phyloP scores from a whole-genome alignment of 1,140 invertebrate species.

The Drosophila tropicalis region DNA sequence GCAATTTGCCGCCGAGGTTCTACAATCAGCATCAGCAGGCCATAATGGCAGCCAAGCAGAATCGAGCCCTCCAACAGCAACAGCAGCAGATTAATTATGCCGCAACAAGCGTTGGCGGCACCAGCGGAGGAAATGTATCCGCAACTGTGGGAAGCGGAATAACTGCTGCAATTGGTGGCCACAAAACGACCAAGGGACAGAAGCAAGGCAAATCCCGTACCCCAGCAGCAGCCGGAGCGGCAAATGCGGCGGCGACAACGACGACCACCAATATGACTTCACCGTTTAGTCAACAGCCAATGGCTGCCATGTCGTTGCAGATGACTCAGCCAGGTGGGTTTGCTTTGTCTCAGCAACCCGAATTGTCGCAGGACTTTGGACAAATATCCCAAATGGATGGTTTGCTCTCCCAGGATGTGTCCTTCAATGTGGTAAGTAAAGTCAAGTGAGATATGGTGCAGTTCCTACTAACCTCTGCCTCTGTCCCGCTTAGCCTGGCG shows the following conservation, averaged over 20 bases:
- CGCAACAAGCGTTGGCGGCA: neutral
- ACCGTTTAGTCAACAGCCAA: slow-evolving; percentile 84
- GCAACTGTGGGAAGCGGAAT: slow-evolving; percentile 40
- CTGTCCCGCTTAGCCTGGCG: slow-evolving; percentile 44
- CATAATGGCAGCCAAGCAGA: slow-evolving; percentile 83
- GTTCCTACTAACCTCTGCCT: neutral
- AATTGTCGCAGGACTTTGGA: slow-evolving; percentile 95
- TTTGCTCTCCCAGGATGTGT: slow-evolving; percentile 93
- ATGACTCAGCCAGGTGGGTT: slow-evolving; percentile 88
- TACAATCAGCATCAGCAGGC: slow-evolving; percentile 91
- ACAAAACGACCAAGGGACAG: slow-evolving; percentile 7
- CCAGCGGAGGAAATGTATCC: slow-evolving; percentile 47
- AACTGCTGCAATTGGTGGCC: neutral
- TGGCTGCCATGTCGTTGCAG: slow-evolving; percentile 86
- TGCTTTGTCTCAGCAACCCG: slow-evolving; percentile 90
- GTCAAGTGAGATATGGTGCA: neutral
- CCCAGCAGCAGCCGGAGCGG: neutral
- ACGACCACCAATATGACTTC: neutral
- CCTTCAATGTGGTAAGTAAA: slow-evolving; percentile 72
- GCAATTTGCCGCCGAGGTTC: slow-evolving; percentile 93
- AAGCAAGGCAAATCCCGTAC: slow-evolving; percentile 6
- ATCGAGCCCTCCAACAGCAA: slow-evolving; percentile 47
- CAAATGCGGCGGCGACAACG: neutral
- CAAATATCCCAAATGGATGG: slow-evolving; percentile 97
- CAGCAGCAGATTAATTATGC: slow-evolving; percentile 27